These are phyloP conservation scores for Panorpa germanica DNA, from an alignment of 2,888 invertebrate genomes.

Conservation along the genomic window DNA sequence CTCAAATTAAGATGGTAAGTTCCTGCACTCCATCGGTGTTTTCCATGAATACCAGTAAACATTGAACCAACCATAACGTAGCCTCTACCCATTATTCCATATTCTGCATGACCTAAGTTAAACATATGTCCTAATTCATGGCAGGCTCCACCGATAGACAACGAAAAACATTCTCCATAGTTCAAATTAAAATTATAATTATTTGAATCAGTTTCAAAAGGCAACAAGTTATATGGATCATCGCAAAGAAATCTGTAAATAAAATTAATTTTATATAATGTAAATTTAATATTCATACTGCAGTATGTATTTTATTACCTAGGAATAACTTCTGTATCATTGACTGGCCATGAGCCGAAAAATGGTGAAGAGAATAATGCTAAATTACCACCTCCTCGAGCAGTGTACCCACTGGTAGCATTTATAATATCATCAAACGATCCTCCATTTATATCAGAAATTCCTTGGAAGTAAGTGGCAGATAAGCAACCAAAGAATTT, in stretches of 20 bases:
- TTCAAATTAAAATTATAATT: slow-evolving; percentile 83
- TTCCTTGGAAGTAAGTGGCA: slow-evolving; percentile 61
- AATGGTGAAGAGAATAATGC: slow-evolving; percentile 83
- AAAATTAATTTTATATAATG: no score
- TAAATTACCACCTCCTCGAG: slow-evolving; percentile 79
- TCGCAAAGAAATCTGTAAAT: no score
- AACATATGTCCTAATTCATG: slow-evolving; percentile 92
- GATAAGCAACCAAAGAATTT: slow-evolving; percentile 84
- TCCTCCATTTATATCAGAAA: slow-evolving; percentile 35
- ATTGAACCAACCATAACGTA: slow-evolving; percentile 69
- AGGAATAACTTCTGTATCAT: slow-evolving; percentile 42
- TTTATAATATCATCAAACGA: slow-evolving; percentile 49
- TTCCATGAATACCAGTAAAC: slow-evolving; percentile 50
- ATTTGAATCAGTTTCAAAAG: slow-evolving; percentile 32
- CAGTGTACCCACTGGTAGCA: slow-evolving; percentile 66
- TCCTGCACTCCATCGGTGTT: no score
- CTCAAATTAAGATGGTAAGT: no score
- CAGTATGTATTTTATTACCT: slow-evolving; percentile 26
- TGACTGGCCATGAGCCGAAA: slow-evolving; percentile 75
- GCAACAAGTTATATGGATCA: no score
- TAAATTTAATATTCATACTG: no score
- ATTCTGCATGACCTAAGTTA: slow-evolving; percentile 77
- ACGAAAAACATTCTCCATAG: slow-evolving; percentile 72
- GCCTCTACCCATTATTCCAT: slow-evolving; percentile 86
- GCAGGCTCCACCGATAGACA: slow-evolving; percentile 76